Base-by-base conservation (phyloP, 2,888 invertebrate species). In the Brassicogethes aeneus region DNA sequence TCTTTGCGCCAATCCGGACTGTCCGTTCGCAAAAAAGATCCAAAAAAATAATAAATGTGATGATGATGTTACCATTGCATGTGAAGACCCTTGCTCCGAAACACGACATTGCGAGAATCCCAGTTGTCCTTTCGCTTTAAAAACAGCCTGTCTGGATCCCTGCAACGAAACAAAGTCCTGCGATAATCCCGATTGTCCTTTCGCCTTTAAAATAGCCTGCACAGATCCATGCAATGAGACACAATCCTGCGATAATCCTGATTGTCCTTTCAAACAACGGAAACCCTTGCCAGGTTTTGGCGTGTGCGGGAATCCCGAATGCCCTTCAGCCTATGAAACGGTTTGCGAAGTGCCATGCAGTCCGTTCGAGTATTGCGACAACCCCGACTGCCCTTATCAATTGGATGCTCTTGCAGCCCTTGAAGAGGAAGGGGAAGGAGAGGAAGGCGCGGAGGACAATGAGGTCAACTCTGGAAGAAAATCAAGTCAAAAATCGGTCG, bases 121-220 rank as follows among this genome's bases (percentile, higher is more conserved):
- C 13, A 17, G 35, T 14, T 44, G 44, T 34, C 44, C 45, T 1
- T 40, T 12, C 14, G 38, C 31, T 17, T 15, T 7, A 23, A 23
- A 23, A 23, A 23, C 23, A 7, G 5, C 23, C 5, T 23, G 23
- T 23, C 23, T 12, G 15, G 34, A 13, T 15, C 5, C n/a, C 3
- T 8, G 29, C 17, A 7, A 23, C 3, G 23, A 16, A 15, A 30
- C 40, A 3, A 42, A 37, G 8, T 13, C 41, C 13, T 55, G 55
- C 37, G 46, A 44, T 15, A 52, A 52, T 44, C 50, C 55, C 0
- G 46, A 50, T 10, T 55, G 54, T 39, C 53, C 51, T 2, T 48
- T 31, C 13, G 36, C 32, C 16, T 36, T 29, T 7, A 31, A 44
- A 39, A 34, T 42, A 8, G 15, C 46, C 3, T 57, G 57, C 34